A percentile compares a stretch with the other conserved stretches of the same genome.
Conservation (phyloP, 2,888 invertebrate genomes). For the Acleris literana region DNA sequence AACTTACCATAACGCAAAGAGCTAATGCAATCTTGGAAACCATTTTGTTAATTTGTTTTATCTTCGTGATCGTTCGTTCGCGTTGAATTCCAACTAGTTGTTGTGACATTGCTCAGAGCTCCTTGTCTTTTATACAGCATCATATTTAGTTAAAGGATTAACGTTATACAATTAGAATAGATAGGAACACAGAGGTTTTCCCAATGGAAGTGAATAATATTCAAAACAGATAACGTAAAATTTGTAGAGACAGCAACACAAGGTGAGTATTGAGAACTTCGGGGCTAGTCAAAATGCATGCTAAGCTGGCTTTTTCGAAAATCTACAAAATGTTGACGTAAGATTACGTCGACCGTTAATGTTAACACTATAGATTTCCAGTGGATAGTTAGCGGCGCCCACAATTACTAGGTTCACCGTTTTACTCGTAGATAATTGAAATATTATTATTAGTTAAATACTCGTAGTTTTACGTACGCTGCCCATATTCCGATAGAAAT, state of each 20-base stretch:
- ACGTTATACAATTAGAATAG: slow-evolving; percentile 45
- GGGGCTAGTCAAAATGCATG: background rate
- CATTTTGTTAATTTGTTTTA: slow-evolving; percentile 58
- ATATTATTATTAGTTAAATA: too few species aligned
- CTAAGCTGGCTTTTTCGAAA: too few species aligned
- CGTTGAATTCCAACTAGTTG: slow-evolving; percentile 48
- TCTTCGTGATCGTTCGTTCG: slow-evolving; percentile 44
- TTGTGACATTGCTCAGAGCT: slow-evolving; percentile 39
- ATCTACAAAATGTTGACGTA: too few species aligned
- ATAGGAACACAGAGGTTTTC: slow-evolving; percentile 64
- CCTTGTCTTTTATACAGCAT: slow-evolving; percentile 60
- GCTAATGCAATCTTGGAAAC: slow-evolving; percentile 63
- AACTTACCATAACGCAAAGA: slow-evolving; percentile 68
- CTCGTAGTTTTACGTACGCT: too few species aligned
- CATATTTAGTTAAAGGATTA: slow-evolving; percentile 62
- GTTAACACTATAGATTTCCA: too few species aligned
- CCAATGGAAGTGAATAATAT: slow-evolving; percentile 57
- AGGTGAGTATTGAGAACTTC: slow-evolving; percentile 19
- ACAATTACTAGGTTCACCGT: too few species aligned
- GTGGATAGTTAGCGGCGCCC: too few species aligned
- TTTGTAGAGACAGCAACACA: slow-evolving; percentile 47
- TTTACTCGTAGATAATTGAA: too few species aligned
- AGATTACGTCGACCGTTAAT: too few species aligned
- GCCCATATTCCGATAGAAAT: too few species aligned
- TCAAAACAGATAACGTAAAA: slow-evolving; percentile 57